phyloP scores from a whole-genome alignment of 2,113 vertebrate genomes.

The Onychostruthus taczanowskii region DNA sequence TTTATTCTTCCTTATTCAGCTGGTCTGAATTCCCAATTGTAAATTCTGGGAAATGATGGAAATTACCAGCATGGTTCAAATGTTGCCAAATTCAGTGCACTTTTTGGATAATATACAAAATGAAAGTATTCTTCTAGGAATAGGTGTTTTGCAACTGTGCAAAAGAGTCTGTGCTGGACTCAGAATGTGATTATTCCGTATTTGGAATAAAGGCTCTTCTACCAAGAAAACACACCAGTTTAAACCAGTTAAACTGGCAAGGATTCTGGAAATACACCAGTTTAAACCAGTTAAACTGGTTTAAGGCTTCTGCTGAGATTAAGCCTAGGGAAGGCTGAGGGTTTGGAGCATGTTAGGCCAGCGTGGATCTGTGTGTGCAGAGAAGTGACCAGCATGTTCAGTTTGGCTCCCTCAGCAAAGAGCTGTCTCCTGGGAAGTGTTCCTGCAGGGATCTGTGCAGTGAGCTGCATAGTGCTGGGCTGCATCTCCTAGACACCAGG shows the following conservation, averaged over 20 bases:
- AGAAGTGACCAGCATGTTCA: background rate
- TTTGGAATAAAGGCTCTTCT: background rate
- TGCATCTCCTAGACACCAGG: background rate
- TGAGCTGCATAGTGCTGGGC: background rate
- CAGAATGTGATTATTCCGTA: background rate
- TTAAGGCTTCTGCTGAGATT: background rate
- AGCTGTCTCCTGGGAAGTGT: background rate
- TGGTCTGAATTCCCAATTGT: slow-evolving; percentile 1
- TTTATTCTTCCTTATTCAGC: background rate
- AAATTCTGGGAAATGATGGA: background rate
- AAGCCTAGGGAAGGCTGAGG: background rate
- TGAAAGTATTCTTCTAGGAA: slow-evolving; percentile 1
- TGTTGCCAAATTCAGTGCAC: background rate
- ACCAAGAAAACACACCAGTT: background rate
- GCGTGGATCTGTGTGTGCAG: accelerated
- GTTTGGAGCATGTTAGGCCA: background rate
- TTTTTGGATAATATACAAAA: background rate
- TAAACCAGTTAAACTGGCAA: background rate
- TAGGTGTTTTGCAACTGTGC: background rate
- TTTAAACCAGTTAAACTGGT: background rate
- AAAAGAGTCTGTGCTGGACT: background rate
- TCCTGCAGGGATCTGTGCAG: background rate
- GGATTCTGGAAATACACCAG: background rate
- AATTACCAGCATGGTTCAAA: background rate
- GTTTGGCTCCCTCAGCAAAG: background rate